phyloP scores from a whole-genome alignment of 2,113 vertebrate genomes.

The Austrofundulus limnaeus region DNA sequence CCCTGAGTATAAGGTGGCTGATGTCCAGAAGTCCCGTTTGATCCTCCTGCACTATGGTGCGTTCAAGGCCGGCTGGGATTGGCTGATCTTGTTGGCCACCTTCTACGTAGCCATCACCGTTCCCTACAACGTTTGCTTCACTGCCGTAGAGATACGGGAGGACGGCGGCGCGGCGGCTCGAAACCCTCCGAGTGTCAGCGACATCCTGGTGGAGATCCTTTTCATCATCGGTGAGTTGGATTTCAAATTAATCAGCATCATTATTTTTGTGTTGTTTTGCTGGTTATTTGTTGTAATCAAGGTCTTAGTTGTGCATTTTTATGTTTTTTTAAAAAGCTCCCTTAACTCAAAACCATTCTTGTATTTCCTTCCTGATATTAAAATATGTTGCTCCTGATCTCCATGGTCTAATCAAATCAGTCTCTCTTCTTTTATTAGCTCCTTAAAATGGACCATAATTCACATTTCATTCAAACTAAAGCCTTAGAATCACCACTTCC shows the following conservation, averaged over 20 bases:
- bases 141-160: conserved; percentile 72
- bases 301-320: too few relatives aligned
- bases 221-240: conserved; percentile 80
- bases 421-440: conserved; percentile 15
- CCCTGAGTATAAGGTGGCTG: conserved; percentile 85
- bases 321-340: too few relatives aligned
- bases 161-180: conserved; percentile 71
- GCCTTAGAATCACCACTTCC: not conserved
- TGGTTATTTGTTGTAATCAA: too few relatives aligned
- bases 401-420: conserved; percentile 13
- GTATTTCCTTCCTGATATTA: not conserved
- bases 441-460: not conserved
- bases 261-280: not conserved
- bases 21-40: conserved; percentile 82
- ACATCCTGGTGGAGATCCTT: conserved; percentile 86
- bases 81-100: conserved; percentile 83
- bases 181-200: conserved; percentile 81
- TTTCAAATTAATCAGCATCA: not conserved
- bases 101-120: conserved; percentile 86
- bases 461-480: not conserved
- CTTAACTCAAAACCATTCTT: not conserved
- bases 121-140: conserved; percentile 85
- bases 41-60: conserved; percentile 86
- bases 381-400: not conserved
- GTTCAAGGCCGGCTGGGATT: conserved; percentile 87